Percentiles rank a stretch among this genome's conserved stretches.
phyloP scores from a whole-genome alignment of 2,113 vertebrate genomes.

The Desmodus rotundus region DNA sequence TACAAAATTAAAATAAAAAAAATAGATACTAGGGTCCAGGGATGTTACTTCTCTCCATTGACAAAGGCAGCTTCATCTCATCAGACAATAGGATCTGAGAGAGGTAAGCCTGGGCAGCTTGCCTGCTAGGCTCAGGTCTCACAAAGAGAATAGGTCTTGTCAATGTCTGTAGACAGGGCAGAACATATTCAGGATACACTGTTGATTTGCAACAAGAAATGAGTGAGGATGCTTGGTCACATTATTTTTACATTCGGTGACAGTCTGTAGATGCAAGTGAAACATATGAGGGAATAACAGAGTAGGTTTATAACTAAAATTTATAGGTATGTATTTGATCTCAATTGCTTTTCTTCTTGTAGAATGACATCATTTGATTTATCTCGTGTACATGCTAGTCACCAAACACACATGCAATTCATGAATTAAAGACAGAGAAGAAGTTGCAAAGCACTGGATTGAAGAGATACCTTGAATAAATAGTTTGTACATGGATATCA shows the following conservation, averaged over 20 bases:
- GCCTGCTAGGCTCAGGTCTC: not conserved
- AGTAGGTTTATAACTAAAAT: not conserved
- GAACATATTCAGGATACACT: not conserved
- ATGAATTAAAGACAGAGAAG: not conserved
- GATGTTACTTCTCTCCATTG: fast-evolving
- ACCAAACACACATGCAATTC: not conserved
- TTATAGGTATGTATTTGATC: not conserved
- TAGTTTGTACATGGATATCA: fast-evolving
- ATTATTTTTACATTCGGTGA: not conserved
- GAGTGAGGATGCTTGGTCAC: not conserved
- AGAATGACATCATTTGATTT: not conserved
- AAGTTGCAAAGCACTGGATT: not conserved
- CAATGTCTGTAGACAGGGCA: no score
- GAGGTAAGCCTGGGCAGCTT: fast-evolving
- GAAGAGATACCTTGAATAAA: fast-evolving
- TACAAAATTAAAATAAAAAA: no score
- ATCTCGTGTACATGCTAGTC: not conserved
- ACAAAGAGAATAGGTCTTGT: no score
- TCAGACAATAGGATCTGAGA: not conserved
- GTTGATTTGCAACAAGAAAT: not conserved
- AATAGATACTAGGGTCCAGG: no score
- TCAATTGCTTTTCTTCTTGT: not conserved
- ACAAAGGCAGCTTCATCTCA: not conserved
- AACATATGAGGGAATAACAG: not conserved
- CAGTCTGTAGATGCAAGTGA: not conserved